Percentiles rank a stretch among this genome's conserved stretches.
Conservation (phyloP, 2,888 invertebrate species). For the Erannis defoliaria region DNA sequence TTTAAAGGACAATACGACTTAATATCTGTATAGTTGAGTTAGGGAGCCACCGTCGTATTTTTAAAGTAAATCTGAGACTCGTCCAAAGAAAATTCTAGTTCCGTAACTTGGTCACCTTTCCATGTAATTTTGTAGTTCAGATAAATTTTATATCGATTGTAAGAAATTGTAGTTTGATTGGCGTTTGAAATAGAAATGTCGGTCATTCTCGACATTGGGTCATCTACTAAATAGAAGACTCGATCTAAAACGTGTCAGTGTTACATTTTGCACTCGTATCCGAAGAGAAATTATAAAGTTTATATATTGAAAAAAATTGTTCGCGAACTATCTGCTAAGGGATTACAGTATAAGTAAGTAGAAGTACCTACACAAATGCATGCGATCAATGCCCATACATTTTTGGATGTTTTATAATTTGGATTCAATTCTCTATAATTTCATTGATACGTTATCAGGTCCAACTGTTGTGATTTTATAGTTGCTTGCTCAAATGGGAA, state of each 20-base stretch:
- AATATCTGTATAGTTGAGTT: not conserved
- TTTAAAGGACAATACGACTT: not conserved
- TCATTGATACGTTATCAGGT: too few relatives aligned
- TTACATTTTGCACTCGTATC: not conserved
- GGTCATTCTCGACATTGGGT: slow-evolving; percentile 16
- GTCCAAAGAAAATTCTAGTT: not conserved
- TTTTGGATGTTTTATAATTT: too few relatives aligned
- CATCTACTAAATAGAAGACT: slow-evolving; percentile 7
- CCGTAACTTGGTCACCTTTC: not conserved
- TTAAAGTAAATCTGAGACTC: not conserved
- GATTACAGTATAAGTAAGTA: too few relatives aligned
- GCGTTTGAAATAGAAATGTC: slow-evolving; percentile 20
- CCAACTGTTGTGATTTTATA: too few relatives aligned
- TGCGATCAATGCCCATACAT: too few relatives aligned
- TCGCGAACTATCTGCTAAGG: too few relatives aligned
- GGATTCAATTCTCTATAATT: too few relatives aligned
- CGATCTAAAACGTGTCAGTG: not conserved
- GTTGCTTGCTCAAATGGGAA: too few relatives aligned
- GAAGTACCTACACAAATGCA: too few relatives aligned
- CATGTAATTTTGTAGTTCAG: not conserved
- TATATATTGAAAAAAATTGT: too few relatives aligned
- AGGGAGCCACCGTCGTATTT: not conserved
- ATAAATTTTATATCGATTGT: not conserved
- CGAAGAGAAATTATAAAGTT: not conserved
- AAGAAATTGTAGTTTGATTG: slow-evolving; percentile 18